Evolutionary conservation across 2,888 invertebrate species (phyloP).

Genomic region (Candidula unifasciata): DNA sequence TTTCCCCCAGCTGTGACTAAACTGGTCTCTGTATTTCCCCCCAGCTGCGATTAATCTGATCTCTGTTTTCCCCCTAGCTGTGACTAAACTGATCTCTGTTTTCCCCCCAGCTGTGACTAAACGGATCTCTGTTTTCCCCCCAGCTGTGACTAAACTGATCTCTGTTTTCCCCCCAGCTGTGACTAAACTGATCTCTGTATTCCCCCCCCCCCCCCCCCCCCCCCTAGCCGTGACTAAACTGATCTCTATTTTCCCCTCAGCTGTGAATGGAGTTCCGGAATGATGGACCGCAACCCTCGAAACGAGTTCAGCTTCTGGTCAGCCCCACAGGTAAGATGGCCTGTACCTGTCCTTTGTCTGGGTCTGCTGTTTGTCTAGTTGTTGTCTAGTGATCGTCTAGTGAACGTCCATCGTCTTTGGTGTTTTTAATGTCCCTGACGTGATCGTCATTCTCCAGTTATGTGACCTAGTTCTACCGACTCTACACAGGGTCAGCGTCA

Average conservation of each 20-base stretch:
- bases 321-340: conserved; percentile 20
- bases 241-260: conserved; percentile 35
- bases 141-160: too few relatives aligned
- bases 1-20: too few relatives aligned
- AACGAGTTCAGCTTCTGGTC: conserved; percentile 47
- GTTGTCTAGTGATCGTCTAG: background rate
- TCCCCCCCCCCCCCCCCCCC: too few relatives aligned
- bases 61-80: background rate
- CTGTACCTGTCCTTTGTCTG: background rate
- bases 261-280: conserved; percentile 41
- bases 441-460: too few relatives aligned
- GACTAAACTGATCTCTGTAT: too few relatives aligned
- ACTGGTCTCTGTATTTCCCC: too few relatives aligned
- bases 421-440: too few relatives aligned
- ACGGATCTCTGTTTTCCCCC: too few relatives aligned
- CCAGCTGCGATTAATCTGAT: background rate
- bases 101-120: background rate
- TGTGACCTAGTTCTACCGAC: too few relatives aligned
- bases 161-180: background rate
- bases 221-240: too few relatives aligned
- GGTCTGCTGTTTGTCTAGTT: background rate
- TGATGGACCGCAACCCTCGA: conserved; percentile 31
- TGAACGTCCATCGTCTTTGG: background rate
- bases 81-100: background rate
- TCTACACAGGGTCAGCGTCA: too few relatives aligned